Percentiles rank a stretch among this genome's conserved stretches.
Evolutionary conservation across 1,140 invertebrate species (phyloP).

Genomic region (Lasioglossum baleicum): DNA sequence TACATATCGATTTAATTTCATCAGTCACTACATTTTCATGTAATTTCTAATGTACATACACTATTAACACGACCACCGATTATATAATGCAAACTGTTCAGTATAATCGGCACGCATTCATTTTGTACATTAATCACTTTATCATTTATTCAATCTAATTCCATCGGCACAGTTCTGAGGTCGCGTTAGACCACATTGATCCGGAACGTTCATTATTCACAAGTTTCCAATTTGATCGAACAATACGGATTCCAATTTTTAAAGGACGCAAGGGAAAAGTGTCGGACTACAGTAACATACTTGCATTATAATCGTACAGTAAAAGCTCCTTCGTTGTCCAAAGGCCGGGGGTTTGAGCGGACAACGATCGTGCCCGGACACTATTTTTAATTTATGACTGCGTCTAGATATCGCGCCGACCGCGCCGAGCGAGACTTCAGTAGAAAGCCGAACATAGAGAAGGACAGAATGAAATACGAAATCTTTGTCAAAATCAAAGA

Average conservation of each 20-base stretch:
- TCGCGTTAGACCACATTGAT: background rate
- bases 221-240: background rate
- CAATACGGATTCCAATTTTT: background rate
- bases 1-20: conserved; percentile 14
- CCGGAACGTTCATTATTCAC: background rate
- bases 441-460: too few species aligned
- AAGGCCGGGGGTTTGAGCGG: too few species aligned
- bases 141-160: background rate
- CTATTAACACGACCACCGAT: background rate
- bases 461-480: too few species aligned
- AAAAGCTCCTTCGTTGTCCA: too few species aligned
- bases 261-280: background rate
- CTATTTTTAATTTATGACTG: too few species aligned
- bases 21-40: background rate
- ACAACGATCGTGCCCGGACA: too few species aligned
- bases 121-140: background rate
- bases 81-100: conserved; percentile 1
- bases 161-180: background rate
- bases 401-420: too few species aligned
- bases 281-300: background rate
- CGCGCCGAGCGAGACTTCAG: too few species aligned
- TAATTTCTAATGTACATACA: conserved; percentile 22
- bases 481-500: too few species aligned
- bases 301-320: background rate
- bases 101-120: conserved; percentile 7